phyloP scores from a whole-genome alignment of 2,113 vertebrate genomes.

The Pseudorasbora parva region DNA sequence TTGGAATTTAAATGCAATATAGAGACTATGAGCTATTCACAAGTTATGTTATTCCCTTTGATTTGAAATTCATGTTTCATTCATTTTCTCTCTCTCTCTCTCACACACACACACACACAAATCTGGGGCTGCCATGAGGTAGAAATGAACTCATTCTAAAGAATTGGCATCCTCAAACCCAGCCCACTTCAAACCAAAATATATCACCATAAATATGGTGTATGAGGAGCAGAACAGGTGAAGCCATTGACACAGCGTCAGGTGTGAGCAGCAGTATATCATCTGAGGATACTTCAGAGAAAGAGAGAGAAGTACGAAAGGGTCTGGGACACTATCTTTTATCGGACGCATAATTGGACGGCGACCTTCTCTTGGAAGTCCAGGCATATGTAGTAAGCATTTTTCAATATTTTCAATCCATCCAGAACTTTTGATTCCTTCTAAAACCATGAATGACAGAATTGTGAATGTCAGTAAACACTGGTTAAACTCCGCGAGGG shows the following conservation, averaged over 20 bases:
- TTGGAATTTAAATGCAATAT: background rate
- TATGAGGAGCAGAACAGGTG: background rate
- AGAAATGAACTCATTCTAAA: conserved; percentile 7
- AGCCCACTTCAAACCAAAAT: conserved; percentile 3
- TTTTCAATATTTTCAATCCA: background rate
- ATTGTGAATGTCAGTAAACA: background rate
- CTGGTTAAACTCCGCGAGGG: background rate
- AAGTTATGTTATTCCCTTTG: too few species aligned
- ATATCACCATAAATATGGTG: background rate
- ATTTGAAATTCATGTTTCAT: background rate
- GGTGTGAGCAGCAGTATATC: background rate
- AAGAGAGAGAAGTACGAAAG: too few species aligned
- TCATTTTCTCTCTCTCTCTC: background rate
- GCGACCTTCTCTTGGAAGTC: background rate
- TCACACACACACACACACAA: too few species aligned
- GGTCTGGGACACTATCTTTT: background rate
- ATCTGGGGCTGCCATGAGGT: background rate
- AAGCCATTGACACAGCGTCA: background rate
- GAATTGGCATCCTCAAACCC: background rate
- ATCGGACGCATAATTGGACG: background rate
- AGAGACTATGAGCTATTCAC: background rate
- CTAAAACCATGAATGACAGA: background rate
- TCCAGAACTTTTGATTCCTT: background rate
- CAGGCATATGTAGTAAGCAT: background rate
- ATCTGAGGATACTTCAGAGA: too few species aligned